Percentiles rank a stretch among this genome's conserved stretches.
phyloP scores from a whole-genome alignment of 2,113 vertebrate species.

The Leiothrix lutea region DNA sequence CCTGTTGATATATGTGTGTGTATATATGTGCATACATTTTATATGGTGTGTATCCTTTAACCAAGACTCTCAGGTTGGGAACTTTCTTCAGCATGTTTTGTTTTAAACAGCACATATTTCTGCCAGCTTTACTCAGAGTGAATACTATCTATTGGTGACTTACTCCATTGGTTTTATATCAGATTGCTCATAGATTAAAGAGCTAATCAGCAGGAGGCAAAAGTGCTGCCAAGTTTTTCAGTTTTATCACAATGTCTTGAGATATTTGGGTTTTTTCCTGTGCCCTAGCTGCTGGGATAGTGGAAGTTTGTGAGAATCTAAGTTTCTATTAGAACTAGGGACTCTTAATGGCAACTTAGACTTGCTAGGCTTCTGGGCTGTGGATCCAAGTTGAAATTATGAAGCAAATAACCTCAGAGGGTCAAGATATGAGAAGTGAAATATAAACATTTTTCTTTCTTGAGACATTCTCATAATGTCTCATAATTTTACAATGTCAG shows the following conservation, averaged over 20 bases:
- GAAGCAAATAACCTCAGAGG: constrained; percentile 26
- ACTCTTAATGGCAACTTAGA: neutral
- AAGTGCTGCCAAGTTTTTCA: neutral
- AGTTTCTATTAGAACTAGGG: neutral
- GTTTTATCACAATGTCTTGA: neutral
- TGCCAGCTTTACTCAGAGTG: neutral
- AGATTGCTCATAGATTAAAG: neutral
- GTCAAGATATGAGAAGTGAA: neutral
- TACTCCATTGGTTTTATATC: neutral
- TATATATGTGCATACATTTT: neutral
- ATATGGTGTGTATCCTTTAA: neutral
- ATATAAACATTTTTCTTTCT: constrained; percentile 51
- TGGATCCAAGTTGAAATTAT: constrained; percentile 10
- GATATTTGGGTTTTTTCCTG: neutral
- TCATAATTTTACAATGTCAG: neutral
- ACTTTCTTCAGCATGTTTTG: neutral
- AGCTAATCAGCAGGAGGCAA: neutral
- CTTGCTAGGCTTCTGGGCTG: neutral
- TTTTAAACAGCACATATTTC: neutral
- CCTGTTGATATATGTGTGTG: neutral
- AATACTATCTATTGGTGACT: neutral
- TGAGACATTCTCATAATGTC: neutral
- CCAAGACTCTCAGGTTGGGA: neutral
- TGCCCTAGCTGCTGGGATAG: neutral
- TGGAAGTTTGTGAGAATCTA: neutral